phyloP scores from a whole-genome alignment of 2,113 vertebrate species.

The Anarhynchus alexandrinus region DNA sequence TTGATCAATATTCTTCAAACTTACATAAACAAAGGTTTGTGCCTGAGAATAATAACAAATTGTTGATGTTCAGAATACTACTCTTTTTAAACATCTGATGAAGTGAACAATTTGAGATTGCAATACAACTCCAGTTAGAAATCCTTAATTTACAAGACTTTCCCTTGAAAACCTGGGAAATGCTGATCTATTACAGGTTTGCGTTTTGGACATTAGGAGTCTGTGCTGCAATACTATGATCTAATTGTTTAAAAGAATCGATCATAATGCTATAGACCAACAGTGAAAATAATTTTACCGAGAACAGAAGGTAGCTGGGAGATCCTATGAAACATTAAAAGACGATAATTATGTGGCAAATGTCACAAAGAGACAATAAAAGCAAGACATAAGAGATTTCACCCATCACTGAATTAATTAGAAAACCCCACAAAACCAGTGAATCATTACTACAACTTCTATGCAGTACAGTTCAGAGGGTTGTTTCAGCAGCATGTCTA shows the following conservation, averaged over 20 bases:
- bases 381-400: background rate
- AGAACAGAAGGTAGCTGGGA: background rate
- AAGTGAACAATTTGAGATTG: background rate
- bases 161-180: background rate
- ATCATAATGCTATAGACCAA: background rate
- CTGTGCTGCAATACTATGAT: background rate
- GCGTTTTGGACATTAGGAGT: background rate
- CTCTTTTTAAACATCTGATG: background rate
- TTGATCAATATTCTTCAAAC: background rate
- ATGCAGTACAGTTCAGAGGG: slow-evolving; percentile 3
- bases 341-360: background rate
- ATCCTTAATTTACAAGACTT: background rate
- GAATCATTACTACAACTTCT: background rate
- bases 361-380: slow-evolving; percentile 10
- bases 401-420: background rate
- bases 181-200: background rate
- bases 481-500: background rate
- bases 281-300: background rate
- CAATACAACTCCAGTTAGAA: background rate
- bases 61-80: background rate
- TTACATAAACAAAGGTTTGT: background rate
- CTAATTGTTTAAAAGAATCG: background rate
- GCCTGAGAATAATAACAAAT: background rate
- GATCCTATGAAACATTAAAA: background rate
- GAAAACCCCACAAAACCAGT: background rate